phyloP scores from a whole-genome alignment of 2,797 vertebrate genomes.

The Rhinichthys osculus region DNA sequence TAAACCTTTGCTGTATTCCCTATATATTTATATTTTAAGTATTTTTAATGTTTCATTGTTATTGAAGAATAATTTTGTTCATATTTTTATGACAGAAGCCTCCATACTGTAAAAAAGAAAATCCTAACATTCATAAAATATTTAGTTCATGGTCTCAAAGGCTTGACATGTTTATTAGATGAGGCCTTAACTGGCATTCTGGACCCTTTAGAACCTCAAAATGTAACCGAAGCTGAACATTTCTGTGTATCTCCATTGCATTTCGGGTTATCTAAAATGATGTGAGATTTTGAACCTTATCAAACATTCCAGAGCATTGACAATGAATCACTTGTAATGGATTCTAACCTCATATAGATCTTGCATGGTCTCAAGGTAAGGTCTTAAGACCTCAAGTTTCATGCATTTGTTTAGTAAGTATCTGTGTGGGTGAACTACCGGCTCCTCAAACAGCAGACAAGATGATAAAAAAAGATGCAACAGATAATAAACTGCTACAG shows the following conservation, averaged over 20 bases:
- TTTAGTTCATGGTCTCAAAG: background rate
- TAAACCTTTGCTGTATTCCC: background rate
- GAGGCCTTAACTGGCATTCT: background rate
- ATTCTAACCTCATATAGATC: constrained; percentile 11
- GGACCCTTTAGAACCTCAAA: background rate
- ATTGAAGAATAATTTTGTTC: background rate
- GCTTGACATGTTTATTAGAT: background rate
- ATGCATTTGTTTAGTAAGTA: background rate
- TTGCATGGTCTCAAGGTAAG: no score
- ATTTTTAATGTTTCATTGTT: background rate
- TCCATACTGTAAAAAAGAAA: background rate
- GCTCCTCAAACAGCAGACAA: constrained; percentile 12
- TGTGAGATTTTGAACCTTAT: background rate
- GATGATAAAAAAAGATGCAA: background rate
- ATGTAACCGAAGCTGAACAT: background rate
- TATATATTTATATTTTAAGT: background rate
- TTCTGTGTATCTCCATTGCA: background rate
- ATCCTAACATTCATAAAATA: background rate
- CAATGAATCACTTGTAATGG: background rate
- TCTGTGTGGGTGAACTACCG: constrained; percentile 10
- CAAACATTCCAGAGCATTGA: background rate
- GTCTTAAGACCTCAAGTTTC: no score
- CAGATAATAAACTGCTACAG: background rate
- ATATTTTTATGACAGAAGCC: background rate
- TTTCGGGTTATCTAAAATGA: background rate